Evolutionary conservation across 2,888 invertebrate species (phyloP).

Genomic region (Elaeidobius kamerunicus): DNA sequence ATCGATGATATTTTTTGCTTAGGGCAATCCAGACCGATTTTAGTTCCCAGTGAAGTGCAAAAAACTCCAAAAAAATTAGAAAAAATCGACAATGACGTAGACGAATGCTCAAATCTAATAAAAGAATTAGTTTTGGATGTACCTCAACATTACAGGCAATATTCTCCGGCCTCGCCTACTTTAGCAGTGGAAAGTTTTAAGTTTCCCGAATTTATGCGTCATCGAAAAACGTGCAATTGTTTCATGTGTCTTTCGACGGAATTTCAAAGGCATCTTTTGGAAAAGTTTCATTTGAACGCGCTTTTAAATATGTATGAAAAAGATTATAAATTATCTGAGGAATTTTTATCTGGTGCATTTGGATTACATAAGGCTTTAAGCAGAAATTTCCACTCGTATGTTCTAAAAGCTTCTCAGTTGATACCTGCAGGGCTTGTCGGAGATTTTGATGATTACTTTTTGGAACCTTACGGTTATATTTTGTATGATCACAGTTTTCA

Average conservation of each 20-base stretch:
- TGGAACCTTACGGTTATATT: slow-evolving; percentile 30
- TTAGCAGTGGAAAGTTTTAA: slow-evolving; percentile 33
- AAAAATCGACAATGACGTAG: slow-evolving; percentile 24
- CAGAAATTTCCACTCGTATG: slow-evolving; percentile 24
- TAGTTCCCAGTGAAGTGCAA: not conserved
- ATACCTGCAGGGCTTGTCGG: slow-evolving; percentile 25
- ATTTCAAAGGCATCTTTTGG: slow-evolving; percentile 38
- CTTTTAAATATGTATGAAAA: slow-evolving; percentile 33
- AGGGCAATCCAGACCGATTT: slow-evolving; percentile 12
- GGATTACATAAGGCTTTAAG: slow-evolving; percentile 31
- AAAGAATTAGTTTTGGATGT: slow-evolving; percentile 32
- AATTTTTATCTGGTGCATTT: slow-evolving; percentile 34
- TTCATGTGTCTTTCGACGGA: slow-evolving; percentile 39
- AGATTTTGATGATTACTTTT: slow-evolving; percentile 31
- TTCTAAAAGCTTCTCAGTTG: slow-evolving; percentile 16
- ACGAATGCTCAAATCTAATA: slow-evolving; percentile 18
- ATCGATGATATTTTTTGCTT: slow-evolving; percentile 39
- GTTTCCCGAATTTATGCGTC: slow-evolving; percentile 35
- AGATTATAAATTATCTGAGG: slow-evolving; percentile 28
- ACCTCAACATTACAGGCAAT: slow-evolving; percentile 28
- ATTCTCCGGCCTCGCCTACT: slow-evolving; percentile 35
- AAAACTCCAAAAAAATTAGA: too few relatives aligned
- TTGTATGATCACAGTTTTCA: slow-evolving; percentile 36
- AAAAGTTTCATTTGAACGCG: slow-evolving; percentile 36
- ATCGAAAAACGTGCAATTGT: slow-evolving; percentile 37